Conservation (phyloP, 2,888 invertebrate species). For the Pandemis corylana region DNA sequence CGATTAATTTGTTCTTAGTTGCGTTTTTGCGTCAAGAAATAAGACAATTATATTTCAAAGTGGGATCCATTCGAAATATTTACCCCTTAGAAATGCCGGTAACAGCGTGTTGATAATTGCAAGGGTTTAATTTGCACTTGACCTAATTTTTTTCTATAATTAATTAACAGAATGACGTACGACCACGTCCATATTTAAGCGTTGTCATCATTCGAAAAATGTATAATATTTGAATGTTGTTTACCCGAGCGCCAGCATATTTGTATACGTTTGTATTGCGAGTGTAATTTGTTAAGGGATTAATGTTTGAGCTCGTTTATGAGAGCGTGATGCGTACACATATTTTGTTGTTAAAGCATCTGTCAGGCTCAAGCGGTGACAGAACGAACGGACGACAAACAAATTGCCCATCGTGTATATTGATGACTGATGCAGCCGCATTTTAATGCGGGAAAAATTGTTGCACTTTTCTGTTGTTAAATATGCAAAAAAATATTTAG, state of each 20-base stretch:
- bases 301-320: slow-evolving; percentile 78
- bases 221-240: slow-evolving; percentile 62
- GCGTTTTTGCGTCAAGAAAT: slow-evolving; percentile 60
- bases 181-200: slow-evolving; percentile 4
- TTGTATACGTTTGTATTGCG: slow-evolving; percentile 48
- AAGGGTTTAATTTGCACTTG: slow-evolving; percentile 12
- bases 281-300: slow-evolving; percentile 77
- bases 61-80: neutral
- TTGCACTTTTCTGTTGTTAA: slow-evolving; percentile 22
- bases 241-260: slow-evolving; percentile 52
- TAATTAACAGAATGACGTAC: slow-evolving; percentile 20
- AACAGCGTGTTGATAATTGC: neutral
- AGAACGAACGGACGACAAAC: slow-evolving; percentile 72
- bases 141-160: slow-evolving; percentile 18
- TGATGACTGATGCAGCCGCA: slow-evolving; percentile 67
- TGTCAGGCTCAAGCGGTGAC: slow-evolving; percentile 80
- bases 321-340: slow-evolving; percentile 75
- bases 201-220: slow-evolving; percentile 31
- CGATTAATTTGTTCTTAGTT: slow-evolving; percentile 72
- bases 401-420: slow-evolving; percentile 77
- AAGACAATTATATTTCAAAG: slow-evolving; percentile 52
- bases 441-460: slow-evolving; percentile 54
- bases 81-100: neutral
- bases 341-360: slow-evolving; percentile 77
- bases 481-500: neutral